phyloP scores from a whole-genome alignment of 64 coral and sea anemone genomes.

The Porites australiensis region DNA sequence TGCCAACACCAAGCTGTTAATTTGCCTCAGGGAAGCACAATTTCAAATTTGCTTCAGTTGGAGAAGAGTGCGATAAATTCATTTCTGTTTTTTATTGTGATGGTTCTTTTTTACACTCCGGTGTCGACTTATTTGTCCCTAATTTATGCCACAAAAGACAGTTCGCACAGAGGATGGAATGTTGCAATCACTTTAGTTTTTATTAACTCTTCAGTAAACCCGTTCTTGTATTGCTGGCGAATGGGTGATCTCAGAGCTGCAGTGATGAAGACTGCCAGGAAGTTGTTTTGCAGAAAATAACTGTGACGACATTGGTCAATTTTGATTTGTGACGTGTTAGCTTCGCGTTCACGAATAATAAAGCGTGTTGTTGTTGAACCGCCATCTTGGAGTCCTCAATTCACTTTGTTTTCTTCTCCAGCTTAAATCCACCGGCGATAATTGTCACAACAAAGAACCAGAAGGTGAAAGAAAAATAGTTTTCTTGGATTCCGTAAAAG shows the following conservation, averaged over 20 bases:
- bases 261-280: background rate
- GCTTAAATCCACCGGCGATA: no score
- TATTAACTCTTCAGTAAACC: slow-evolving; percentile 24
- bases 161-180: background rate
- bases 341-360: no score
- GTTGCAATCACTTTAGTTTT: slow-evolving; percentile 29
- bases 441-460: no score
- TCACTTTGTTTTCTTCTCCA: no score
- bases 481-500: no score
- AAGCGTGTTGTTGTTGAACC: no score
- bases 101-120: slow-evolving; percentile 23
- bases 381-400: no score
- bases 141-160: background rate
- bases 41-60: background rate
- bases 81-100: slow-evolving; percentile 14
- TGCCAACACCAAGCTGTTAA: background rate
- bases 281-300: background rate
- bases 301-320: background rate
- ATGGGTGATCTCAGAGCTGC: background rate
- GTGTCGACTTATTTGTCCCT: background rate
- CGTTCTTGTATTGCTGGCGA: slow-evolving; percentile 28
- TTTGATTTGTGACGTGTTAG: no score
- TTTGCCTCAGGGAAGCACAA: background rate
- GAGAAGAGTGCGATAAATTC: slow-evolving; percentile 28
- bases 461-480: no score